phyloP scores from a whole-genome alignment of 2,797 vertebrate species.

The Xenopus petersii region DNA sequence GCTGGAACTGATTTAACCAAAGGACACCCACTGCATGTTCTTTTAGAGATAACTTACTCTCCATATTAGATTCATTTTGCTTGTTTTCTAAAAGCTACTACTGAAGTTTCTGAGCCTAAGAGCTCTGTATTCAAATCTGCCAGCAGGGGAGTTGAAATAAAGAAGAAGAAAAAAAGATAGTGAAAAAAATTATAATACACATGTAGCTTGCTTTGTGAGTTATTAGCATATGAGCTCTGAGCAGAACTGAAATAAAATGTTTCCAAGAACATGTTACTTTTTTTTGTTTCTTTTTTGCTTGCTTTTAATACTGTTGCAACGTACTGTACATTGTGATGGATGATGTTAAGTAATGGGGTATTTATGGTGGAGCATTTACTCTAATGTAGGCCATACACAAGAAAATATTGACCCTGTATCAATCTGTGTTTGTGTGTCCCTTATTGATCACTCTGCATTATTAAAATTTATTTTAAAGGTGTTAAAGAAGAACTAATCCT shows the following conservation, averaged over 20 bases:
- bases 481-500: too few relatives aligned
- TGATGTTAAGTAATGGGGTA: too few relatives aligned
- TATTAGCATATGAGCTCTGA: background rate
- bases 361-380: too few relatives aligned
- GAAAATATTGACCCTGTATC: too few relatives aligned
- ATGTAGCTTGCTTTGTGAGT: background rate
- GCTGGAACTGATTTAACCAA: background rate
- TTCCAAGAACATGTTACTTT: too few relatives aligned
- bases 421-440: too few relatives aligned
- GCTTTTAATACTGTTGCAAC: too few relatives aligned
- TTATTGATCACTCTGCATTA: too few relatives aligned
- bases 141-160: conserved; percentile 1
- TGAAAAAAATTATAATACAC: background rate
- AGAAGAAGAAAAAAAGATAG: background rate
- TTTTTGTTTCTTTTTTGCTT: too few relatives aligned
- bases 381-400: too few relatives aligned
- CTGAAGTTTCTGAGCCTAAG: background rate
- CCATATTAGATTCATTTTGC: background rate
- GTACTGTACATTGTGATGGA: too few relatives aligned
- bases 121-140: background rate
- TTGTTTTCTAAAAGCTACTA: background rate
- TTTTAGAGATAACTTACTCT: background rate
- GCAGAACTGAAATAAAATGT: background rate
- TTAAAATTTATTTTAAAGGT: too few relatives aligned
- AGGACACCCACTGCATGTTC: background rate